Evolutionary conservation across 64 coral and sea anemone genomes (phyloP), one percentile per base, ranked within the genome.

Genomic region (Actinia equina): DNA sequence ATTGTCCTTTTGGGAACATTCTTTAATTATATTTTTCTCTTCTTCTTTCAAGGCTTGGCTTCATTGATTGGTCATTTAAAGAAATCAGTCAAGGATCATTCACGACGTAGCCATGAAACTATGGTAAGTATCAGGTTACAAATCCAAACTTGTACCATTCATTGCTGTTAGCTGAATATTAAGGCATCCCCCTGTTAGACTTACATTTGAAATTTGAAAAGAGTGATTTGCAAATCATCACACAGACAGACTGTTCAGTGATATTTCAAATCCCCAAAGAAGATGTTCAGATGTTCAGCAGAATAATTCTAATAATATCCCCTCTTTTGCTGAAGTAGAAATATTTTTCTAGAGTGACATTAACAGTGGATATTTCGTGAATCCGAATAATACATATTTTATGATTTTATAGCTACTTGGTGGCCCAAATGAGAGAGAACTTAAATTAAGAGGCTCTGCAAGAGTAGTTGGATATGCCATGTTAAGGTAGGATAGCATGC

Each of bases 391-490:
- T 37, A 37, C 30, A 37, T 52, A 16, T 10, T 8, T 49, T 81
- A 52, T 52, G 16, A 14, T 81, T 81, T 81, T 77, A 4, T 77
- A 99, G 96, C 81, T 93, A 78, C 95, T 93, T 90, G 96, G 96
- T 49, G 96, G 94, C 80, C 89, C 90, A 77, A 93, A 56, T 43
- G 82, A 99, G 63, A 93, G 96, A 83, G 92, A 86, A 59, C 95
- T 91, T 76, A 85, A 93, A 91, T 71, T 99, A 19, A 99, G 82
- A 88, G 96, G 96, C 17, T 99, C 96, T 60, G 96, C 96, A 18
- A 89, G 88, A 76, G 96, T 99, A 79, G 96, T 99, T 5, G 91
- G 89, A 17, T 99, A 99, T 87, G 96, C 96, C 7, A 99, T 99
- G 83, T 90, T 94, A 85, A 99, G 96, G 96, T 99, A 95, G 30